phyloP scores from a whole-genome alignment of 2,888 invertebrate genomes.

The Drosophila pseudotalamancana region DNA sequence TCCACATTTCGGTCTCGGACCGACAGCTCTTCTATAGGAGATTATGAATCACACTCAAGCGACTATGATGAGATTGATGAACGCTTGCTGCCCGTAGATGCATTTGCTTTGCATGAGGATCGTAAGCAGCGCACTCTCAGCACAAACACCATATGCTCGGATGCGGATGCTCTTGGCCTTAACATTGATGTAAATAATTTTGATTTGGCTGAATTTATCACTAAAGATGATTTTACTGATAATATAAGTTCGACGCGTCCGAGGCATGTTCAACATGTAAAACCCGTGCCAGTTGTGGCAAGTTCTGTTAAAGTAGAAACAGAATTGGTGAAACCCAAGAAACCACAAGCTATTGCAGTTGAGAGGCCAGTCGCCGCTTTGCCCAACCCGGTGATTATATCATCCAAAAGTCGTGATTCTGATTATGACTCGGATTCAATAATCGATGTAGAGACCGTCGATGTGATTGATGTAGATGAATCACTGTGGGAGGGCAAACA shows the following conservation, averaged over 20 bases:
- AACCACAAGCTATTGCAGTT: not conserved
- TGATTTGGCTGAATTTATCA: constrained; percentile 83
- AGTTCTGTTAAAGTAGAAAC: not conserved
- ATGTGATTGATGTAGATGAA: constrained; percentile 80
- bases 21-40: constrained; percentile 83
- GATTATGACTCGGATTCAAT: constrained; percentile 83
- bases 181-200: constrained; percentile 81
- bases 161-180: constrained; percentile 75
- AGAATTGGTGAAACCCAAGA: not conserved
- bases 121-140: constrained; percentile 75
- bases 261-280: constrained; percentile 10
- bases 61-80: constrained; percentile 79
- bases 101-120: constrained; percentile 11
- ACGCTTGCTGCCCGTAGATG: constrained; percentile 11
- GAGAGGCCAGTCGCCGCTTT: not conserved
- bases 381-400: constrained; percentile 20
- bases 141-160: constrained; percentile 74
- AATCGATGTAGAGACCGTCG: constrained; percentile 83
- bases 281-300: not conserved
- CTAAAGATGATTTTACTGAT: constrained; percentile 81
- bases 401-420: constrained; percentile 55
- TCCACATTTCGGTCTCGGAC: constrained; percentile 82
- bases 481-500: constrained; percentile 28
- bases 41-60: constrained; percentile 84
- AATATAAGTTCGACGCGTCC: constrained; percentile 36